A percentile compares a stretch with the other conserved stretches of the same genome.
Conservation (phyloP, 1,140 invertebrate genomes). For the Lethrus apterus region DNA sequence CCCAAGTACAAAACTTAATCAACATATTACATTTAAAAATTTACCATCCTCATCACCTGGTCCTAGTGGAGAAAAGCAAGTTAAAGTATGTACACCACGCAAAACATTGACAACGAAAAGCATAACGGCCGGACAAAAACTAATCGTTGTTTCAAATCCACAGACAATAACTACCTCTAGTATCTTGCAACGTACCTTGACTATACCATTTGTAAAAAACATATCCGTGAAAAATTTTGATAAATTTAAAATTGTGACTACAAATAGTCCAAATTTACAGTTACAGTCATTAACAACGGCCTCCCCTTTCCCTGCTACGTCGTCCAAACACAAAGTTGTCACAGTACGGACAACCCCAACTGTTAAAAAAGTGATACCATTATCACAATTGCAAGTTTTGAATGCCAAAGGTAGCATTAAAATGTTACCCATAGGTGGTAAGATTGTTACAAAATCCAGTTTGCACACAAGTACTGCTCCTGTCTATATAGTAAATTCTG, state of each 20-base stretch:
- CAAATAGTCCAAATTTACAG: slow-evolving; percentile 21
- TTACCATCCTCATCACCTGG: slow-evolving; percentile 8
- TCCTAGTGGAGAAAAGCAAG: slow-evolving; percentile 13
- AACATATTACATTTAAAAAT: slow-evolving; percentile 14
- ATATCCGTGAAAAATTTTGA: slow-evolving; percentile 37
- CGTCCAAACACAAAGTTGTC: slow-evolving; percentile 34
- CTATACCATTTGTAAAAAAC: slow-evolving; percentile 37
- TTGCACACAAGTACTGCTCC: slow-evolving; percentile 12
- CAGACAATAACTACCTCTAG: slow-evolving; percentile 30
- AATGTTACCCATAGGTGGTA: slow-evolving; percentile 33
- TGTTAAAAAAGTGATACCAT: slow-evolving; percentile 33
- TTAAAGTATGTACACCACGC: slow-evolving; percentile 19
- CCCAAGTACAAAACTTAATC: slow-evolving; percentile 20
- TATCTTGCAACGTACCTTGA: slow-evolving; percentile 36
- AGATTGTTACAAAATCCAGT: slow-evolving; percentile 28
- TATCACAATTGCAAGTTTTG: slow-evolving; percentile 34
- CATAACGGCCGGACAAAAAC: slow-evolving; percentile 31
- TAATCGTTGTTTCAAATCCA: slow-evolving; percentile 37
- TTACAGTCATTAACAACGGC: slow-evolving; percentile 21
- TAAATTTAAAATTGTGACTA: slow-evolving; percentile 37
- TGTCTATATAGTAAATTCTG: slow-evolving; percentile 20
- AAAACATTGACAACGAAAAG: slow-evolving; percentile 24
- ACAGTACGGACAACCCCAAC: slow-evolving; percentile 30
- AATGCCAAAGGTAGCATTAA: slow-evolving; percentile 35
- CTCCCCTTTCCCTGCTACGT: slow-evolving; percentile 6